phyloP scores from a whole-genome alignment of 2,797 vertebrate species.

The Triplophysa bombifrons region DNA sequence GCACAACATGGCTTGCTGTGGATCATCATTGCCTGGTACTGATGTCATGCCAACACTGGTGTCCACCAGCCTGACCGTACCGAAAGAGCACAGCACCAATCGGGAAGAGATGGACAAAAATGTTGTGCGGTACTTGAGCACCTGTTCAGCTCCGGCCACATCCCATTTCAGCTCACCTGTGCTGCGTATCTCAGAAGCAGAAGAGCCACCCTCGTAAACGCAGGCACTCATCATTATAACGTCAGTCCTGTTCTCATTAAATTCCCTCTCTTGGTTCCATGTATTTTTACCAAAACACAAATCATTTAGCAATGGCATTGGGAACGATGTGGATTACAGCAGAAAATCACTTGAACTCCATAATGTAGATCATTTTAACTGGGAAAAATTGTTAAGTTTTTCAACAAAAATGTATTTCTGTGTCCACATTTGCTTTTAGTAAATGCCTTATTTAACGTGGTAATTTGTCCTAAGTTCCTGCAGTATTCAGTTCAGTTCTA shows the following conservation, averaged over 20 bases:
- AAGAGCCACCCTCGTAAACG: constrained; percentile 6
- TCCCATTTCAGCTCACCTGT: constrained; percentile 77
- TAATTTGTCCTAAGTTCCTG: neutral
- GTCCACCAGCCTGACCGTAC: constrained; percentile 63
- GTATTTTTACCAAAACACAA: neutral
- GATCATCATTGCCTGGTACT: constrained; percentile 67
- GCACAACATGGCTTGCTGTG: constrained; percentile 76
- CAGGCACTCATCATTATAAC: neutral
- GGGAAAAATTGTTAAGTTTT: neutral
- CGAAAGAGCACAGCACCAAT: constrained; percentile 64
- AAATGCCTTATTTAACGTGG: neutral
- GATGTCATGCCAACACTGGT: constrained; percentile 48
- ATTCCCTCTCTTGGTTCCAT: no score
- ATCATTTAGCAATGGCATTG: neutral
- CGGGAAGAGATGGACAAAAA: constrained; percentile 66
- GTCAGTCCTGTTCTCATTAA: neutral
- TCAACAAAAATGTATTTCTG: neutral
- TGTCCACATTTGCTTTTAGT: neutral
- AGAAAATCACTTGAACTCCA: neutral
- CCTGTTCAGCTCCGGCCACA: constrained; percentile 60
- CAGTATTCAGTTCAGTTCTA: neutral
- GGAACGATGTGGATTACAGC: neutral
- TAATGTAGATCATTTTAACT: neutral
- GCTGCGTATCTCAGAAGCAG: constrained; percentile 75
- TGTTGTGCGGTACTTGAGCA: constrained; percentile 64